phyloP scores from a whole-genome alignment of 2,888 invertebrate species.

The Capitulum mitella region DNA sequence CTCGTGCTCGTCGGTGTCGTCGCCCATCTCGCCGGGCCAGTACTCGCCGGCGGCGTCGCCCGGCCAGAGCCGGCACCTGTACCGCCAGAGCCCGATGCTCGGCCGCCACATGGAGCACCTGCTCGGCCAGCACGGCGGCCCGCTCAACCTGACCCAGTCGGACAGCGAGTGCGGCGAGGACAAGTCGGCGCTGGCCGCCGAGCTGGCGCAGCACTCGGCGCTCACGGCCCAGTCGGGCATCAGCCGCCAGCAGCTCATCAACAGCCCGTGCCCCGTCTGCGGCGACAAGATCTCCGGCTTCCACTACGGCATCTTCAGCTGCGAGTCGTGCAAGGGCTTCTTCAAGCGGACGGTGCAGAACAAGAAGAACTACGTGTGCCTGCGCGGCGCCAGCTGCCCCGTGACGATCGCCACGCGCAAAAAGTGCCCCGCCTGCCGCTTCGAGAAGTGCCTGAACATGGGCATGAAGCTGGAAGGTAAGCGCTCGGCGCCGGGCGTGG shows the following conservation, averaged over 20 bases:
- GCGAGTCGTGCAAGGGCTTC: constrained; percentile 96
- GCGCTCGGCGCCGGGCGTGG: constrained; percentile 13
- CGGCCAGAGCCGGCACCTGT: not conserved
- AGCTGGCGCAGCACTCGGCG: constrained; percentile 44
- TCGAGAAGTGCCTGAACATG: constrained; percentile 88
- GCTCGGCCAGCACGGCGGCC: constrained; percentile 29
- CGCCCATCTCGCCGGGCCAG: constrained; percentile 35
- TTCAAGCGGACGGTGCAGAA: constrained; percentile 98
- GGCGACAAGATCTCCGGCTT: constrained; percentile 94
- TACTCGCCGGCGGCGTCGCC: constrained; percentile 34
- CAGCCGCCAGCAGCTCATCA: constrained; percentile 78
- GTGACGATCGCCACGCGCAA: constrained; percentile 88
- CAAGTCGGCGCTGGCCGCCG: constrained; percentile 36
- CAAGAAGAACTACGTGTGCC: constrained; percentile 90
- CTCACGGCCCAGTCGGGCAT: constrained; percentile 65
- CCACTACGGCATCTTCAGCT: constrained; percentile 96
- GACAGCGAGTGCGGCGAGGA: constrained; percentile 31
- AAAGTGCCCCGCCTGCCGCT: constrained; percentile 94
- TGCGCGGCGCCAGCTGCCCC: constrained; percentile 81
- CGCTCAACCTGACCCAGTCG: constrained; percentile 42
- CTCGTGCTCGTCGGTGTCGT: constrained; percentile 35
- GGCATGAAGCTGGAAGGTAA: constrained; percentile 94
- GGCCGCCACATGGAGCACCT: constrained; percentile 31
- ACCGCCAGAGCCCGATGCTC: constrained; percentile 33
- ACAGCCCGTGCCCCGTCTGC: constrained; percentile 90